Evolutionary conservation across 2,113 vertebrate species (phyloP).

Genomic region (Sylvietta virens): DNA sequence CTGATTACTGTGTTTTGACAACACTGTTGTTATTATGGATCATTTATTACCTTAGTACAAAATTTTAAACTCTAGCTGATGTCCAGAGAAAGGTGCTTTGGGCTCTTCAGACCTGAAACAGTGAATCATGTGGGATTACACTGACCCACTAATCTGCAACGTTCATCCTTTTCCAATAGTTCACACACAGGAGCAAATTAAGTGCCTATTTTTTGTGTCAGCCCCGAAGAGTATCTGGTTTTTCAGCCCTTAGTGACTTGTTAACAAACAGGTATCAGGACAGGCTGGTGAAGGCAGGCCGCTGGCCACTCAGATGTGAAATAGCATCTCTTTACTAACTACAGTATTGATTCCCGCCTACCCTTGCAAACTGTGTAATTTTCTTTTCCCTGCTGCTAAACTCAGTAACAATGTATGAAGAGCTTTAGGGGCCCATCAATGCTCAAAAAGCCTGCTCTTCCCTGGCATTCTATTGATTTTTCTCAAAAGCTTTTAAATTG

Average conservation of each 20-base stretch:
- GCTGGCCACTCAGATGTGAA: conserved; percentile 95
- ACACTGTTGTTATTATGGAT: background rate
- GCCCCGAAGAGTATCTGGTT: conserved; percentile 77
- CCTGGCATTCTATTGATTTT: conserved; percentile 84
- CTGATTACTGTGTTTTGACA: background rate
- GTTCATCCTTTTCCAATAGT: conserved; percentile 70
- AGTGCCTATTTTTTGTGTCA: conserved; percentile 78
- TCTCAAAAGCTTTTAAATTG: conserved; percentile 85
- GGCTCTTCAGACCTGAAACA: background rate
- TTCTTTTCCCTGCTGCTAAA: conserved; percentile 77
- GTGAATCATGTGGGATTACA: conserved; percentile 55
- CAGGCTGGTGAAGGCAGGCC: conserved; percentile 65
- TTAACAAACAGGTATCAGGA: conserved; percentile 85
- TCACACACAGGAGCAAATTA: conserved; percentile 76
- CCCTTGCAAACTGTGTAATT: conserved; percentile 74
- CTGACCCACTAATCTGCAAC: conserved; percentile 71
- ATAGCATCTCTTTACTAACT: conserved; percentile 96
- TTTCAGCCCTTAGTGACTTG: conserved; percentile 84
- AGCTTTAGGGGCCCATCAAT: conserved; percentile 73
- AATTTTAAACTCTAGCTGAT: background rate
- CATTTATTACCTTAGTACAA: background rate
- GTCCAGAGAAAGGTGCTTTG: background rate
- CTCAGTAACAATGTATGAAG: conserved; percentile 76
- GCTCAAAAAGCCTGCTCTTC: conserved; percentile 71
- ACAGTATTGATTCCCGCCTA: conserved; percentile 86